phyloP scores from a whole-genome alignment of 2,888 invertebrate genomes.

The Chironomus tentans region DNA sequence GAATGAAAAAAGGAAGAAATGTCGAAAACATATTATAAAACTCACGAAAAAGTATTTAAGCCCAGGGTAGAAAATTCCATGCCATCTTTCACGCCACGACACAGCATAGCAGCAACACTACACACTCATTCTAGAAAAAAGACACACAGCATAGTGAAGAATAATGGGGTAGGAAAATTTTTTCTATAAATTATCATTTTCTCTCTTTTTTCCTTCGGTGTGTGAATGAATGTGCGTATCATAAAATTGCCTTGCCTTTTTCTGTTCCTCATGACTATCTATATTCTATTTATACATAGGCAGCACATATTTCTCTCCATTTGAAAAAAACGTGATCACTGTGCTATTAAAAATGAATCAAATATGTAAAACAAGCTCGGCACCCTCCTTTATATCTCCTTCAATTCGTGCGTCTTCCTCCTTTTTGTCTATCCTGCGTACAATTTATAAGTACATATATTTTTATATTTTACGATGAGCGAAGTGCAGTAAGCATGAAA shows the following conservation, averaged over 20 bases:
- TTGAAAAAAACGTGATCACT: slow-evolving; percentile 14
- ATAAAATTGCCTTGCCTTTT: slow-evolving; percentile 2
- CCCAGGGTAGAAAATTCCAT: slow-evolving; percentile 2
- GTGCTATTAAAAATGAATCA: slow-evolving; percentile 23
- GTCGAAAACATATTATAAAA: slow-evolving; percentile 3
- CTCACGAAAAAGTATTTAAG: slow-evolving; percentile 11
- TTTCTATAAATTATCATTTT: slow-evolving; percentile 18
- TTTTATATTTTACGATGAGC: background rate
- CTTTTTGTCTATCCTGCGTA: too few species aligned
- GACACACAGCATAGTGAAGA: background rate
- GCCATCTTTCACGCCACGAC: slow-evolving; percentile 18
- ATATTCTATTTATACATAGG: too few species aligned
- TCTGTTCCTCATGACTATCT: background rate
- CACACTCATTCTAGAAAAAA: background rate
- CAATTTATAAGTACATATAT: too few species aligned
- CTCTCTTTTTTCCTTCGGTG: background rate
- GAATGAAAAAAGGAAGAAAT: background rate
- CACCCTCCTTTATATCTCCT: slow-evolving; percentile 1
- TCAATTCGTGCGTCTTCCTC: too few species aligned
- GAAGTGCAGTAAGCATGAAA: background rate
- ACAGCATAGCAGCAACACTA: background rate
- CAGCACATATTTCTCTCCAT: background rate
- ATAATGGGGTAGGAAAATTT: background rate
- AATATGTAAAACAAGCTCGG: slow-evolving; percentile 14
- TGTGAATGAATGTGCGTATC: slow-evolving; percentile 17